These are phyloP conservation scores for Ivindomyrus marchei DNA, from an alignment of 2,113 vertebrate genomes.

Conservation along the genomic window DNA sequence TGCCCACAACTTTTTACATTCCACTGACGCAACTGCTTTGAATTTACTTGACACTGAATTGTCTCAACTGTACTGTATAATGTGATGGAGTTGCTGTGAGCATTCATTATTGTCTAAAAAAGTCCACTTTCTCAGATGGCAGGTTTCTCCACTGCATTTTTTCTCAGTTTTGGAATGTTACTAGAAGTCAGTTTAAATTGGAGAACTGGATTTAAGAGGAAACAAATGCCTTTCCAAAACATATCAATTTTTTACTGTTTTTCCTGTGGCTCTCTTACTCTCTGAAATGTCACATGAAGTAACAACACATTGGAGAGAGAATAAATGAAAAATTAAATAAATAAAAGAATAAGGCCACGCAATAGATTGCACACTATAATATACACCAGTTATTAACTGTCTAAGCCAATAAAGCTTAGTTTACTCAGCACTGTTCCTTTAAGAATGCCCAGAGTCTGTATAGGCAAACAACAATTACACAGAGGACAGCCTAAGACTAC, in stretches of 20 bases:
- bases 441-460: conserved; percentile 31
- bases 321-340: conserved; percentile 14
- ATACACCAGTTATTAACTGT: conserved; percentile 36
- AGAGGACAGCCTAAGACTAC: conserved; percentile 28
- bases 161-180: conserved; percentile 21
- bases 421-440: conserved; percentile 27
- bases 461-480: conserved; percentile 24
- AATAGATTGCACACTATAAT: conserved; percentile 42
- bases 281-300: conserved; percentile 11
- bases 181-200: conserved; percentile 4
- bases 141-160: neutral
- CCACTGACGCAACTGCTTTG: neutral
- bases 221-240: conserved; percentile 15
- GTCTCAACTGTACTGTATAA: neutral
- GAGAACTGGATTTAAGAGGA: conserved; percentile 10
- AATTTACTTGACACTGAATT: neutral
- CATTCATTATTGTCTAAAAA: neutral
- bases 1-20: neutral
- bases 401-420: conserved; percentile 31
- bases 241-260: neutral
- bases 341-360: conserved; percentile 41
- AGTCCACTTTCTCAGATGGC: neutral
- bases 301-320: conserved; percentile 18
- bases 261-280: neutral
- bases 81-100: neutral